Conservation (phyloP, 2,888 invertebrate genomes). For the Odontocolon sp. region DNA sequence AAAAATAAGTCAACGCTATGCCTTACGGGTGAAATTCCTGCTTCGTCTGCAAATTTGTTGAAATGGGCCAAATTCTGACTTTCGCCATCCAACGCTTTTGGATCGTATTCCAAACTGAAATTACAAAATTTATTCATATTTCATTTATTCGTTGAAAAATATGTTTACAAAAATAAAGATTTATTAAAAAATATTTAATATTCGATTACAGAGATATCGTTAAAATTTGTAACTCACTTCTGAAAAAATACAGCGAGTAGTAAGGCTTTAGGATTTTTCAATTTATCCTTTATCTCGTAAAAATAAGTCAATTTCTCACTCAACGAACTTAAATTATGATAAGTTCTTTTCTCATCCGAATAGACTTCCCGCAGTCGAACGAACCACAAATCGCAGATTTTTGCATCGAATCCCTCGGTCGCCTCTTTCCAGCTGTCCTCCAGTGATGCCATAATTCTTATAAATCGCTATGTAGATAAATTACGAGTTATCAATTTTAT, state of each 20-base stretch:
- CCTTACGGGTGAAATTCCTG: constrained; percentile 80
- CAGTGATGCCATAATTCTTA: constrained; percentile 72
- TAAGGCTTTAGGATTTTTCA: constrained; percentile 81
- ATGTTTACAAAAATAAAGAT: constrained; percentile 25
- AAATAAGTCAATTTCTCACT: constrained; percentile 81
- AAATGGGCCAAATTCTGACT: constrained; percentile 83
- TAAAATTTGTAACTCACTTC: constrained; percentile 80
- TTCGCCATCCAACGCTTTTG: constrained; percentile 82
- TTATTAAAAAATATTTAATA: not conserved
- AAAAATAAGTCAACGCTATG: constrained; percentile 14
- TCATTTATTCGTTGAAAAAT: too few species aligned
- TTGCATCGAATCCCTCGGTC: constrained; percentile 74
- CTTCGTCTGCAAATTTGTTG: constrained; percentile 82
- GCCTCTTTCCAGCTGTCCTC: constrained; percentile 79
- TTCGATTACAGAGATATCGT: not conserved
- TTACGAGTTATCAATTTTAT: not conserved
- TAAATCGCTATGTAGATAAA: not conserved
- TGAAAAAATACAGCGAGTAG: constrained; percentile 83
- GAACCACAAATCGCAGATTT: constrained; percentile 79
- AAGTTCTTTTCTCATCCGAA: constrained; percentile 80
- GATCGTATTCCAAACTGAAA: constrained; percentile 83
- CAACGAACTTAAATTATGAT: constrained; percentile 82
- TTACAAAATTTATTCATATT: not conserved
- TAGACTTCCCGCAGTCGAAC: constrained; percentile 78
- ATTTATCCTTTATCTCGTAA: constrained; percentile 78